Evolutionary conservation across 1,140 invertebrate species (phyloP).

Genomic region (Hycleus phaleratus): DNA sequence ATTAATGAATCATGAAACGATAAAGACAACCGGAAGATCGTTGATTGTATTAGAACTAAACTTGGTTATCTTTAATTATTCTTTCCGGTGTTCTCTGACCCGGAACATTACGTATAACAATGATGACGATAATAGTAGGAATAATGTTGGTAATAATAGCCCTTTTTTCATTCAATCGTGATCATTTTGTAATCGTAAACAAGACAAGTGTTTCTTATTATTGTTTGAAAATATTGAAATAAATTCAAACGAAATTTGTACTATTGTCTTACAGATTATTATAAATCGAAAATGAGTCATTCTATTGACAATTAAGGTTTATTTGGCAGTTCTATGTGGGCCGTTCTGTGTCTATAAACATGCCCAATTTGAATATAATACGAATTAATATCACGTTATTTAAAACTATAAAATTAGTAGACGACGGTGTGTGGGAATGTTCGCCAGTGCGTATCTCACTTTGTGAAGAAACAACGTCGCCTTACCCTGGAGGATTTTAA

Average conservation of each 20-base stretch:
- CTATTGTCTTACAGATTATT: no score
- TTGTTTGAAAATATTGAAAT: no score
- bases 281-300: no score
- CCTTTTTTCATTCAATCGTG: no score
- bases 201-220: no score
- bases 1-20: background rate
- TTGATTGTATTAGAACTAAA: conserved; percentile 13
- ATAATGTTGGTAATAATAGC: no score
- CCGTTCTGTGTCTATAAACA: background rate
- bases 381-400: conserved; percentile 18
- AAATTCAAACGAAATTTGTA: no score
- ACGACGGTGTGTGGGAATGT: conserved; percentile 27
- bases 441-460: conserved; percentile 20
- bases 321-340: no score
- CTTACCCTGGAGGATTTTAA: background rate
- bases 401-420: conserved; percentile 16
- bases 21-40: conserved; percentile 12
- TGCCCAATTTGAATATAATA: conserved; percentile 19
- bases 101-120: conserved; percentile 1
- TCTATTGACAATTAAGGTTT: no score
- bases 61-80: conserved; percentile 16
- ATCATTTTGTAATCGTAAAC: no score
- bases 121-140: no score
- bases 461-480: background rate
- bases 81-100: conserved; percentile 16